Percentiles rank a stretch among this genome's conserved stretches.
These are phyloP conservation scores for Enhydra lutris DNA, from an alignment of 2,113 vertebrate species.

Conservation along the genomic window DNA sequence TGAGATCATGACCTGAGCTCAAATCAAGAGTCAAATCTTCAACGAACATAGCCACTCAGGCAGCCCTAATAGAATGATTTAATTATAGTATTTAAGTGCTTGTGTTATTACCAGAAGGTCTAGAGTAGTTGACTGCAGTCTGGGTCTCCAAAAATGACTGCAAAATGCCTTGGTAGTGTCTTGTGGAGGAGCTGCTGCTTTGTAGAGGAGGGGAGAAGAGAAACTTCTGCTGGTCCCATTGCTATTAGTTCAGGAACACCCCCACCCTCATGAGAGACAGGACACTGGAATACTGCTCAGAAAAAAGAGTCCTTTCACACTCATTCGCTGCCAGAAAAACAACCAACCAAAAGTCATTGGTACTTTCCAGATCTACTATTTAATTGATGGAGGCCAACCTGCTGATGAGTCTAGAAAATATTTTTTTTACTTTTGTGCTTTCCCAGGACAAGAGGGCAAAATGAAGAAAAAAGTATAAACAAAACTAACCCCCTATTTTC, in stretches of 20 bases:
- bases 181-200: neutral
- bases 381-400: neutral
- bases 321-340: neutral
- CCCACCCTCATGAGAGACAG: neutral
- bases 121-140: neutral
- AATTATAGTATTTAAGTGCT: neutral
- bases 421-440: neutral
- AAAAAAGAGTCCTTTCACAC: neutral
- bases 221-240: neutral
- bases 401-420: neutral
- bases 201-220: neutral
- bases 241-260: neutral
- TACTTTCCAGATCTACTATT: neutral
- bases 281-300: neutral
- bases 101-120: neutral
- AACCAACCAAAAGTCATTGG: neutral
- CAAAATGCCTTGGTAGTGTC: neutral
- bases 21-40: neutral
- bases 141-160: neutral
- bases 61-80: neutral
- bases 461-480: neutral
- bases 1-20: neutral
- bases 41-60: neutral
- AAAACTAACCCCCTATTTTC: neutral
- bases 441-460: neutral